Evolutionary conservation across 2,797 vertebrate genomes (phyloP).

Genomic region (Pipistrellus pygmaeus): DNA sequence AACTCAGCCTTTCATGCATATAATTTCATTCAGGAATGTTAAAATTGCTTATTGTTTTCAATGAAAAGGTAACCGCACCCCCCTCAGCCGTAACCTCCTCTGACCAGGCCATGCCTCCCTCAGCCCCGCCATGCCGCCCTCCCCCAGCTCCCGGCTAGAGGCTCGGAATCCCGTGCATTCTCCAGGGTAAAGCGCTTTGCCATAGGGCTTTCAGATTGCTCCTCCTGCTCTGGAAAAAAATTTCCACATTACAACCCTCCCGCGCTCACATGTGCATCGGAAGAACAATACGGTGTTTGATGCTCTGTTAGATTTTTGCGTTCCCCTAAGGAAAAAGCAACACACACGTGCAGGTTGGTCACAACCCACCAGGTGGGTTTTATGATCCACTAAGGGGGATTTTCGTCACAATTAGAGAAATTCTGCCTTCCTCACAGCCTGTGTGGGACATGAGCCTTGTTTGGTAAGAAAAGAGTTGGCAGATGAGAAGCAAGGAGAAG

Average conservation of each 20-base stretch:
- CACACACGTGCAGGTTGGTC: not conserved
- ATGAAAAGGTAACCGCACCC: conserved; percentile 34
- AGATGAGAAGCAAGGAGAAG: not conserved
- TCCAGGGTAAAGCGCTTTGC: not conserved
- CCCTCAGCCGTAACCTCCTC: too few species aligned
- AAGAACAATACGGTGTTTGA: not conserved
- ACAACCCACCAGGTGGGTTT: not conserved
- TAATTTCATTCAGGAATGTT: conserved; percentile 73
- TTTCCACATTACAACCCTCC: not conserved
- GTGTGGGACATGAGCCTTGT: not conserved
- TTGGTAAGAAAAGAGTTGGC: not conserved
- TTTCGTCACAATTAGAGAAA: not conserved
- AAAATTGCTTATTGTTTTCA: conserved; percentile 63
- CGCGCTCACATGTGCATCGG: not conserved
- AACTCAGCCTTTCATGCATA: conserved; percentile 53
- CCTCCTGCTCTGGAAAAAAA: not conserved
- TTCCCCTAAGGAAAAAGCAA: not conserved
- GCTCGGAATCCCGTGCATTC: not conserved
- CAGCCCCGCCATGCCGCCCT: not conserved
- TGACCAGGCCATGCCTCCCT: too few species aligned
- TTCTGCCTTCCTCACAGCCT: not conserved
- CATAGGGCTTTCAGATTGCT: not conserved
- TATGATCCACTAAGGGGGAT: not conserved
- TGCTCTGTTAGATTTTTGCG: not conserved
- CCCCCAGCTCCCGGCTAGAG: not conserved